phyloP scores from a whole-genome alignment of 37 sponge, comb jelly and placozoan species.

The Beroe ovata region DNA sequence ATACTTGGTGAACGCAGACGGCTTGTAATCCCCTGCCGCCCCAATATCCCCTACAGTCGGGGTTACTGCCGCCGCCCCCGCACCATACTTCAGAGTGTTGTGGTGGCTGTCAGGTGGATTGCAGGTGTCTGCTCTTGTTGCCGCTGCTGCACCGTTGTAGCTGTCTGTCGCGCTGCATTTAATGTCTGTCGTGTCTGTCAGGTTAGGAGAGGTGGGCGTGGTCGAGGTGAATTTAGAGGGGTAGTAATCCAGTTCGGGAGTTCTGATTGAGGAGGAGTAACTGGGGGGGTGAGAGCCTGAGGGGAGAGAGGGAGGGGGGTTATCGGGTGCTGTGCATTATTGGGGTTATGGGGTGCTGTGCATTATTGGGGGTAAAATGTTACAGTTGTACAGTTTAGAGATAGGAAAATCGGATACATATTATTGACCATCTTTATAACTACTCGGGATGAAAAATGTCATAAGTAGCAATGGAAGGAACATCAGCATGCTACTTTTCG shows the following conservation, averaged over 20 bases:
- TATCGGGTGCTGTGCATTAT: too few species aligned
- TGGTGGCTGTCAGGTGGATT: too few species aligned
- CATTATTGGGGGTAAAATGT: too few species aligned
- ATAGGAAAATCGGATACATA: too few species aligned
- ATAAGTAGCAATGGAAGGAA: too few species aligned
- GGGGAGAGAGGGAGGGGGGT: not conserved
- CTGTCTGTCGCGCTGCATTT: not conserved
- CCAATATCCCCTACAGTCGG: not conserved
- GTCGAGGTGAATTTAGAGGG: conserved; percentile 10
- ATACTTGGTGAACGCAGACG: conserved; percentile 27
- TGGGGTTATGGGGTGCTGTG: not conserved
- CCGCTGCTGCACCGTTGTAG: not conserved
- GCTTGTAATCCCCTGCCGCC: not conserved
- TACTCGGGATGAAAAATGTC: too few species aligned
- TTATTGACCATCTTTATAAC: too few species aligned
- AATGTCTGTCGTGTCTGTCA: not conserved
- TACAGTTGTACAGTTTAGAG: too few species aligned
- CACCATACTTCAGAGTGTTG: too few species aligned
- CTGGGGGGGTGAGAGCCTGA: conserved; percentile 66
- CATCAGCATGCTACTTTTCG: too few species aligned
- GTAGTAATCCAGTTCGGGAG: conserved; percentile 53
- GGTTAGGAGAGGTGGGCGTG: not conserved
- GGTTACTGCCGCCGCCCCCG: too few species aligned
- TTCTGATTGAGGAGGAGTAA: conserved; percentile 30
- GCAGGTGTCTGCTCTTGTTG: not conserved